Conservation (phyloP, 2,888 invertebrate genomes). For the Euspilapteryx auroguttella region DNA sequence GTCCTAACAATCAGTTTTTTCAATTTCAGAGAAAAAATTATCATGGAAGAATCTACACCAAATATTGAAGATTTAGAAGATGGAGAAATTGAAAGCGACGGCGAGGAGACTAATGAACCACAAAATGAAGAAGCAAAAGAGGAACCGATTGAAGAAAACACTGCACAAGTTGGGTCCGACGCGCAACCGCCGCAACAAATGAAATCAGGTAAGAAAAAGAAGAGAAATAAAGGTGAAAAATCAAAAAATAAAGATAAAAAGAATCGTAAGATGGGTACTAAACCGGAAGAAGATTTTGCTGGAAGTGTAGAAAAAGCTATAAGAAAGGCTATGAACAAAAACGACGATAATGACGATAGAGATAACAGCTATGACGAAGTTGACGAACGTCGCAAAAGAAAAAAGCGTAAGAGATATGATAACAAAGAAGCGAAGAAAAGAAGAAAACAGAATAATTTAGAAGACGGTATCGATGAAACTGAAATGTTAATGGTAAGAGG, state of each 20-base stretch:
- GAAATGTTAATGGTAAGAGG: slow-evolving; percentile 81
- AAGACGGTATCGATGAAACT: slow-evolving; percentile 72
- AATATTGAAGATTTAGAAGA: slow-evolving; percentile 75
- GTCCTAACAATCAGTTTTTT: too few species aligned
- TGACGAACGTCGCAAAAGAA: slow-evolving; percentile 53
- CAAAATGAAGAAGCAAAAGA: slow-evolving; percentile 18
- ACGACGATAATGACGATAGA: slow-evolving; percentile 45
- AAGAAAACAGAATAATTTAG: slow-evolving; percentile 54
- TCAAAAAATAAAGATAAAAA: slow-evolving; percentile 55
- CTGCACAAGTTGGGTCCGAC: slow-evolving; percentile 17
- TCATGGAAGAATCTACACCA: slow-evolving; percentile 28
- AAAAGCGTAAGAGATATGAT: slow-evolving; percentile 61
- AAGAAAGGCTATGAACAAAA: slow-evolving; percentile 73
- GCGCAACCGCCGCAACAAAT: slow-evolving; percentile 27
- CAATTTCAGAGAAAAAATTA: slow-evolving; percentile 39
- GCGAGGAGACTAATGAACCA: slow-evolving; percentile 32
- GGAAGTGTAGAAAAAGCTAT: slow-evolving; percentile 79
- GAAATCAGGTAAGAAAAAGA: slow-evolving; percentile 57
- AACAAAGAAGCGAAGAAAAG: slow-evolving; percentile 63
- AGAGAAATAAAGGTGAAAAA: slow-evolving; percentile 44
- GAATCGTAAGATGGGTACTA: slow-evolving; percentile 41
- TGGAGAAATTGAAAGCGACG: slow-evolving; percentile 78
- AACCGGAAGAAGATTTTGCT: slow-evolving; percentile 73
- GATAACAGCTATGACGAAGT: slow-evolving; percentile 46
- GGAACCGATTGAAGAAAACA: slow-evolving; percentile 9